Percentiles rank a stretch among this genome's conserved stretches.
These are phyloP conservation scores for Bettongia penicillata DNA, from an alignment of 2,113 vertebrate genomes.

Conservation along the genomic window DNA sequence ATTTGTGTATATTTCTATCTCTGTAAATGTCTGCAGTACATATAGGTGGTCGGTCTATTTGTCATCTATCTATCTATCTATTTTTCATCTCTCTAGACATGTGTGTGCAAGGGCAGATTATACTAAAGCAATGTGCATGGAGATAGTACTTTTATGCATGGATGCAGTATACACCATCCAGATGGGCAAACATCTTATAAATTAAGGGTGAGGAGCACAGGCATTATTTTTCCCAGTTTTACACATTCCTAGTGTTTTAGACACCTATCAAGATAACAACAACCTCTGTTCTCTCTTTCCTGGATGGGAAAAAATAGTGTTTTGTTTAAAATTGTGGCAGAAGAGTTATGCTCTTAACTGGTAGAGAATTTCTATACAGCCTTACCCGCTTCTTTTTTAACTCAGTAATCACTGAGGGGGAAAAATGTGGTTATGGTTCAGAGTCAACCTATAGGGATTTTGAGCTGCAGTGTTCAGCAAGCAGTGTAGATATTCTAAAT, in stretches of 20 bases:
- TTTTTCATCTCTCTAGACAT: constrained; percentile 52
- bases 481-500: constrained; percentile 61
- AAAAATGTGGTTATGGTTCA: constrained; percentile 13
- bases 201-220: constrained; percentile 61
- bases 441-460: constrained; percentile 49
- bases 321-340: constrained; percentile 59
- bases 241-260: constrained; percentile 13
- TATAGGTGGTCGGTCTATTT: neutral
- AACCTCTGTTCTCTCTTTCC: constrained; percentile 26
- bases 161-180: constrained; percentile 47
- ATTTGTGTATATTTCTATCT: constrained; percentile 41
- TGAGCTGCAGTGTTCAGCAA: constrained; percentile 50
- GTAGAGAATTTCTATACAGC: constrained; percentile 50
- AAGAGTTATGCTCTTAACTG: constrained; percentile 65
- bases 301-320: constrained; percentile 30
- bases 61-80: too few relatives aligned
- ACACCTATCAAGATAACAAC: constrained; percentile 39
- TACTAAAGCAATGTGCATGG: constrained; percentile 48
- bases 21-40: constrained; percentile 27
- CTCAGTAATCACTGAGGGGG: constrained; percentile 27
- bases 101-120: constrained; percentile 58
- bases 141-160: constrained; percentile 63
- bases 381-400: constrained; percentile 48
- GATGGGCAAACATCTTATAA: constrained; percentile 55
- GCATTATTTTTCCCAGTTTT: constrained; percentile 6